Conservation (phyloP, 2,888 invertebrate species). For the Sesamia inferens region DNA sequence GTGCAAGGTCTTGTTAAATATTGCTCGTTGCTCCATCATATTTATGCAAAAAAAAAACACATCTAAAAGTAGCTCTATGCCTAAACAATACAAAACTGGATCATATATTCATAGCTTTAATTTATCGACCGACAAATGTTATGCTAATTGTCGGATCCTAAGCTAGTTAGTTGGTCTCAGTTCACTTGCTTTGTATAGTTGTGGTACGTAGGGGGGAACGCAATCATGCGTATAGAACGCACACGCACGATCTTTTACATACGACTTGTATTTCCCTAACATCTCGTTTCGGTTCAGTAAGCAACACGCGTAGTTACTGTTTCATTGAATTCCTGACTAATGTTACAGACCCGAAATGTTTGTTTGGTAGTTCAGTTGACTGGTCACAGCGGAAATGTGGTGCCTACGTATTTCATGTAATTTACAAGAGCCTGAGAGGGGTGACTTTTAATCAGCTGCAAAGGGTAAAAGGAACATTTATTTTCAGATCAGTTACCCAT, state of each 20-base stretch:
- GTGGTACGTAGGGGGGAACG: slow-evolving; percentile 28
- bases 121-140: slow-evolving; percentile 61
- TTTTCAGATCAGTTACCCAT: slow-evolving; percentile 3
- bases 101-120: slow-evolving; percentile 32
- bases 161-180: slow-evolving; percentile 50
- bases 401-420: slow-evolving; percentile 3
- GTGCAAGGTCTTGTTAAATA: slow-evolving; percentile 40
- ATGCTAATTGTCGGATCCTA: slow-evolving; percentile 52
- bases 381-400: slow-evolving; percentile 15
- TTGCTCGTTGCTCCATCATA: slow-evolving; percentile 6
- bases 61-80: slow-evolving; percentile 41
- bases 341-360: slow-evolving; percentile 31
- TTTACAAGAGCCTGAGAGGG: neutral
- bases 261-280: slow-evolving; percentile 71
- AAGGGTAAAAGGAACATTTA: neutral
- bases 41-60: slow-evolving; percentile 35
- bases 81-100: slow-evolving; percentile 30
- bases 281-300: slow-evolving; percentile 68
- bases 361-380: slow-evolving; percentile 20
- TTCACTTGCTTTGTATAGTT: slow-evolving; percentile 52
- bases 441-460: slow-evolving; percentile 1
- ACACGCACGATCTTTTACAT: slow-evolving; percentile 71
- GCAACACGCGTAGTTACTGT: slow-evolving; percentile 44
- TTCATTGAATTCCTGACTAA: slow-evolving; percentile 28
- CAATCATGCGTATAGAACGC: slow-evolving; percentile 47